Conservation (phyloP, 2,888 invertebrate genomes). For the Drosophila subquinaria region DNA sequence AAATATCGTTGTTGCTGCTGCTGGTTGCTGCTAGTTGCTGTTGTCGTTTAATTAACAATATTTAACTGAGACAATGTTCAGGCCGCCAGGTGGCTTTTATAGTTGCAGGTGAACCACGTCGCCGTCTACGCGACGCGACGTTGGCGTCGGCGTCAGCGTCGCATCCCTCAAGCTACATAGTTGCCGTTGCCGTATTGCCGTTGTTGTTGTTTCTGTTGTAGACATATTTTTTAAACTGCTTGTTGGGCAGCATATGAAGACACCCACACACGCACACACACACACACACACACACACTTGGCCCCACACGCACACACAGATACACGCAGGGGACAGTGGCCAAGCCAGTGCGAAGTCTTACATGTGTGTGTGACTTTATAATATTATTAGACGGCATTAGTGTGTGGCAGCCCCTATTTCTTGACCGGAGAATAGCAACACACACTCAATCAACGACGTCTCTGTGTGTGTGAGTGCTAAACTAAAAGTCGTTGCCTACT, state of each 20-base stretch:
- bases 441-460: not conserved
- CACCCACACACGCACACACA: constrained; percentile 11
- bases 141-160: constrained; percentile 27
- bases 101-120: constrained; percentile 52
- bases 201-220: constrained; percentile 12
- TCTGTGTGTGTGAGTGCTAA: constrained; percentile 19
- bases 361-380: constrained; percentile 58
- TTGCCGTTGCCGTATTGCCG: constrained; percentile 19
- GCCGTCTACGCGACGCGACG: constrained; percentile 21
- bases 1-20: constrained; percentile 2
- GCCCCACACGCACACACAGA: constrained; percentile 1
- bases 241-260: constrained; percentile 19
- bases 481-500: constrained; percentile 66
- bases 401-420: constrained; percentile 22
- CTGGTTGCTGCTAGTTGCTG: constrained; percentile 29
- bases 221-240: constrained; percentile 42
- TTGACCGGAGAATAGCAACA: constrained; percentile 22
- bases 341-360: constrained; percentile 58
- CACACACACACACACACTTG: too few species aligned
- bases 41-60: constrained; percentile 71
- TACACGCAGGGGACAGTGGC: constrained; percentile 16
- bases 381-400: constrained; percentile 70
- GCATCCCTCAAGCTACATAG: constrained; percentile 47
- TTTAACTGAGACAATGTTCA: constrained; percentile 78
- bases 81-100: constrained; percentile 71